Base-by-base conservation (phyloP, 2,888 invertebrate genomes). In the Apodemia zela region DNA sequence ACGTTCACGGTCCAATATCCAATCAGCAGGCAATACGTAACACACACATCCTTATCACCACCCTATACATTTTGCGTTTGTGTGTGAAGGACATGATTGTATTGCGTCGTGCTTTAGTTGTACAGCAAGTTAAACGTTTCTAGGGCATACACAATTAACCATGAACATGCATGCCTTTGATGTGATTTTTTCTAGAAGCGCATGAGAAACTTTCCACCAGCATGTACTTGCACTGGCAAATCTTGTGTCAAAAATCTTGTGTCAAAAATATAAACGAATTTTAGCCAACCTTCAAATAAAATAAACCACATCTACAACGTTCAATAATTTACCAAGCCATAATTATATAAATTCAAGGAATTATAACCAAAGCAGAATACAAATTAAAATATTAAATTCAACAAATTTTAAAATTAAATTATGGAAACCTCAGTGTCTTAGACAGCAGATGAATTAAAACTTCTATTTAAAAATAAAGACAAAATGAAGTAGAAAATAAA, bases 1-100 rank as follows among this genome's bases (percentile, higher is more conserved):
- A 54, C 54, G 54, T 25, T 25, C 25, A 25, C 54, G 54, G 54
- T 25, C 25, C 54, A 54, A 29, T 29, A 57, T 29, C 29, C 57
- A 57, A 57, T 57, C 29, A 57, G n/a, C 57, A 15, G 29, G 29
- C 29, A 57, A 29, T 7, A 8, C 57, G 57, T 57, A 25, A 29
- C 54, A 57, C 57, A 57, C 57, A 29, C 25, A 25, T 47, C 47
- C 17, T 47, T 47, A 47, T 47, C 17, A 47, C 13, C 13, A 21
- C 15, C 8, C 4, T n/a, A 15, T 57, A 57, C 15, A 29, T 25
- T 13, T 25, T 29, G 25, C 15, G 29, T 29, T 29, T 57, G 57
- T 18, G 25, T 57, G 57, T 57, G 57, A 17, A 47, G n/a, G 45
- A 45, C 8, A n/a, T n/a, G 17, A 4, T 47, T 47, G 17, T 47